Conservation (phyloP, 2,797 vertebrate genomes). For the Micropoecilia bifurca region DNA sequence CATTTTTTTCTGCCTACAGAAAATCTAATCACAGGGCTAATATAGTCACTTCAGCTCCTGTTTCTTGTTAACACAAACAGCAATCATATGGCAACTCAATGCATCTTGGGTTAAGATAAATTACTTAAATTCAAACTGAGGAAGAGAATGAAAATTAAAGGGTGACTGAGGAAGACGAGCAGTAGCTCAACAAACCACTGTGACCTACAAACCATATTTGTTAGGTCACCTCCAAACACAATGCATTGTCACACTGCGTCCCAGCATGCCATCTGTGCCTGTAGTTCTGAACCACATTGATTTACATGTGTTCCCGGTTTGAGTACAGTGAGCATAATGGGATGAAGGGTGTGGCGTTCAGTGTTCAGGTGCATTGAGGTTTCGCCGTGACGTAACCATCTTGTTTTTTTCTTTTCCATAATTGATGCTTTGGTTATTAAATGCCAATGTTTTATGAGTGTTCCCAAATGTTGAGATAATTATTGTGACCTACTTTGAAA, state of each 20-base stretch:
- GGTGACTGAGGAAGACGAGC: not conserved
- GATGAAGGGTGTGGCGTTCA: not conserved
- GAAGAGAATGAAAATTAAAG: not conserved
- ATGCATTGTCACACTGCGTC: not conserved
- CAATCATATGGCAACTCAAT: not conserved
- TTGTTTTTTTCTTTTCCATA: not conserved
- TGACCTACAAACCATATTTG: not conserved
- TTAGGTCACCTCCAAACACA: not conserved
- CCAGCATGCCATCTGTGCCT: not conserved
- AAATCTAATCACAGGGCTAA: not conserved
- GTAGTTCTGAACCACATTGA: not conserved
- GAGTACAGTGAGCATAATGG: not conserved
- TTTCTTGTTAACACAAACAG: not conserved
- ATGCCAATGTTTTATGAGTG: not conserved
- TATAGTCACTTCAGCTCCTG: not conserved
- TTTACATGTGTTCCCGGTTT: not conserved
- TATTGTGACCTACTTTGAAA: not conserved
- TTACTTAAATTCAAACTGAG: constrained; percentile 2
- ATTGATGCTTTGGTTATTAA: not conserved
- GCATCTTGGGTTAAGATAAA: not conserved
- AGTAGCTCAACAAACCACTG: not conserved
- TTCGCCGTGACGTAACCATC: not conserved
- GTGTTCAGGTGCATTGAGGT: not conserved
- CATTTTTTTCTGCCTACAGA: not conserved
- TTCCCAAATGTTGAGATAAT: not conserved